These are phyloP conservation scores for Cervus canadensis DNA, from an alignment of 2,113 vertebrate species.

Conservation along the genomic window DNA sequence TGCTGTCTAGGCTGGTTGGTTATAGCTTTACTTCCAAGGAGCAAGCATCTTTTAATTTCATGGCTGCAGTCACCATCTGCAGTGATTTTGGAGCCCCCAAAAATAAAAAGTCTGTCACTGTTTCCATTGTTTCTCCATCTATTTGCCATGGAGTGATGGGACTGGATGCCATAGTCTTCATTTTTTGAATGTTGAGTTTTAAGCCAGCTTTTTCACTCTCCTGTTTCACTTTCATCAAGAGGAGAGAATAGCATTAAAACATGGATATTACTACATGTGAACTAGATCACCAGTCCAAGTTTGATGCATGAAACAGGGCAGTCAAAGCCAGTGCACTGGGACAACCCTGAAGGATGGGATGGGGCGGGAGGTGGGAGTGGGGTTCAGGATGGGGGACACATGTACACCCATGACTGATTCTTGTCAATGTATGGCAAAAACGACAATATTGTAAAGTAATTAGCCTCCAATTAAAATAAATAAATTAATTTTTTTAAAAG, in stretches of 20 bases:
- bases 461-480: neutral
- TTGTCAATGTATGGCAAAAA: neutral
- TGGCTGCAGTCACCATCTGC: neutral
- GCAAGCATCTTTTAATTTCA: neutral
- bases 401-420: neutral
- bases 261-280: neutral
- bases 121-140: neutral
- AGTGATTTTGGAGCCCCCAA: neutral
- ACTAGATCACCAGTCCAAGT: neutral
- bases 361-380: neutral
- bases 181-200: neutral
- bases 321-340: neutral
- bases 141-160: neutral
- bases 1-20: neutral
- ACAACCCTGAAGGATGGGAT: neutral
- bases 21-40: neutral
- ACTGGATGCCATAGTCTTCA: neutral
- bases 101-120: neutral
- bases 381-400: neutral
- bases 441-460: neutral
- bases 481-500: neutral
- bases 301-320: neutral
- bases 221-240: neutral
- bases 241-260: neutral
- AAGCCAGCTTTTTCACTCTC: neutral